Conservation (phyloP, 2,797 vertebrate species). For the Hephaestus fuliginosus region DNA sequence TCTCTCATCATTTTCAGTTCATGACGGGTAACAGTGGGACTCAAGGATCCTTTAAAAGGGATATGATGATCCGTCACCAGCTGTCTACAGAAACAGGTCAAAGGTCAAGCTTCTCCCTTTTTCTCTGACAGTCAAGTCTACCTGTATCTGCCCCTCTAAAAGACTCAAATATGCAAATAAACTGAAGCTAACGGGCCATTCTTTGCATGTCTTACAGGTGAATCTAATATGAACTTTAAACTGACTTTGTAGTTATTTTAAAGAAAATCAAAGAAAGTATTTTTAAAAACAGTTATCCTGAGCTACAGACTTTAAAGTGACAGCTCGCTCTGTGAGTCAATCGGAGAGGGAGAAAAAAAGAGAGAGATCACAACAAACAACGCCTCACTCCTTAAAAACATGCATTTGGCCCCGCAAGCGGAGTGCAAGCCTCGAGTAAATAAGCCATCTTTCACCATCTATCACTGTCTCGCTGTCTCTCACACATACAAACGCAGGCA, state of each 20-base stretch:
- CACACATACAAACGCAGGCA: constrained; percentile 26
- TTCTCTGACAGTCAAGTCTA: background rate
- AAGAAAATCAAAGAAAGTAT: background rate
- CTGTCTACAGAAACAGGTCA: constrained; percentile 10
- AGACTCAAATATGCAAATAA: background rate
- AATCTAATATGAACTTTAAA: background rate
- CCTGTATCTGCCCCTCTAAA: background rate
- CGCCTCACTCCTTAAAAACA: constrained; percentile 37
- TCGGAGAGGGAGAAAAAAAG: constrained; percentile 13
- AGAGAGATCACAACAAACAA: constrained; percentile 54
- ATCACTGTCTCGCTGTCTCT: constrained; percentile 46
- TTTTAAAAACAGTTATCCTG: background rate
- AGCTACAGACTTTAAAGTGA: background rate
- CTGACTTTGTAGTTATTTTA: background rate
- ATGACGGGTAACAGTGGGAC: constrained; percentile 12
- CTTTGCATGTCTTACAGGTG: background rate
- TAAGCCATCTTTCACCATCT: constrained; percentile 52
- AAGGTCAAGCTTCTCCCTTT: background rate
- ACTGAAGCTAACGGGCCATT: no score
- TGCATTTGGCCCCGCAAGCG: constrained; percentile 38
- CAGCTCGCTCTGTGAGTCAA: constrained; percentile 25
- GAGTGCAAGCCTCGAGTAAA: constrained; percentile 54
- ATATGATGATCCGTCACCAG: constrained; percentile 12
- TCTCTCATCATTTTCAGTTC: constrained; percentile 14
- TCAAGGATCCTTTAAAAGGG: background rate